Conservation (phyloP, 2,888 invertebrate species). For the Stenotaenia linearis region DNA sequence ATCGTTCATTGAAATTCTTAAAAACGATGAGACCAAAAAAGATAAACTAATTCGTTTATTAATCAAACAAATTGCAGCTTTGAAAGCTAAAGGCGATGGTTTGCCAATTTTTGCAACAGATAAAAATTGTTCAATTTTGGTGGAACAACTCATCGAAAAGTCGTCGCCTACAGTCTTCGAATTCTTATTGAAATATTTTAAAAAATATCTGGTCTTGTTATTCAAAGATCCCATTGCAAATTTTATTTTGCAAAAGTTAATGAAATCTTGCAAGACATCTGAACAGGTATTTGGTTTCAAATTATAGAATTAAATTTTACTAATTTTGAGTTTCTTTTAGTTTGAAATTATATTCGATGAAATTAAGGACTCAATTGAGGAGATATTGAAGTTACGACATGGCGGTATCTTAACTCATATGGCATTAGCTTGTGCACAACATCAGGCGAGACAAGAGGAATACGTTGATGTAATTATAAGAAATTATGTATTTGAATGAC, state of each 20-base stretch:
- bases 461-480: background rate
- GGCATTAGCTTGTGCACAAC: background rate
- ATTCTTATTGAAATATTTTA: background rate
- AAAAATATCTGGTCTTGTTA: background rate
- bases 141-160: background rate
- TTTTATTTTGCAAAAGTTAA: constrained; percentile 16
- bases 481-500: background rate
- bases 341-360: background rate
- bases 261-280: background rate
- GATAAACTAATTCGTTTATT: background rate
- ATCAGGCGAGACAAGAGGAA: background rate
- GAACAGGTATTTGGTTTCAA: background rate
- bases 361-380: background rate
- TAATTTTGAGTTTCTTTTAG: background rate
- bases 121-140: background rate
- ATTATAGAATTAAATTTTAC: background rate
- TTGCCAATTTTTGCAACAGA: background rate
- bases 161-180: constrained; percentile 14
- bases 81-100: background rate
- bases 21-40: background rate
- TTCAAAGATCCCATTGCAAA: constrained; percentile 4
- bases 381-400: background rate
- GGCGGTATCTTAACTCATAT: background rate
- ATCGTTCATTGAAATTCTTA: background rate
- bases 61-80: background rate